Base-by-base conservation (phyloP, 1,140 invertebrate genomes). In the Calycopis cecrops region DNA sequence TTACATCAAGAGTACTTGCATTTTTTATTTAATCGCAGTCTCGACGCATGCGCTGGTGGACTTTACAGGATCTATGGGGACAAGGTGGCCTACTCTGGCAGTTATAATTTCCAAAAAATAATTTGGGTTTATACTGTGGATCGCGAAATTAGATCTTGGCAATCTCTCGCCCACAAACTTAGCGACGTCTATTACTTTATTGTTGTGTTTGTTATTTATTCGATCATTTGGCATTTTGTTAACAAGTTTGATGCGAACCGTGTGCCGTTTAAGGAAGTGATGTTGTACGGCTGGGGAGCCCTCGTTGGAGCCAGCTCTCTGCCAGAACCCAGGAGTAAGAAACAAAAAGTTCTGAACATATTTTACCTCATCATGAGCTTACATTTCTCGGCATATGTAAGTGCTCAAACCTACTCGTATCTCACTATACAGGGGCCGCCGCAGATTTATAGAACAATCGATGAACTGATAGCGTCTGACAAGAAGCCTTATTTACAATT, bases 31-130 rank as follows among this genome's bases (percentile, higher is more conserved):
- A 78, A 83, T 37, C 76, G 69, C 4, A 73, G 62, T 11, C 52
- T 86, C n/a, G 83, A 86, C 17, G 59, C 66, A 0, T 73, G 65
- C 52, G 77, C 71, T 17, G 83, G 83, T 4, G 83, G 83, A 1
- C 60, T 80, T 1, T 86, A 82, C 28, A 73, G 73, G 52, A 63
- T 77, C 7, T 81, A 80, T 44, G 73, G 69, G 0, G 63, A 81
- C 33, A 9, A 62, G 0, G 75, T 81, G 3, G 62, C 62, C 8
- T 86, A 84, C 47, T 79, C 78, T 4, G 80, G 80, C 3, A 58
- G 76, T 16, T 86, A 86, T 47, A 60, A 67, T 0, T 57, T 60
- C 33, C 76, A 84, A 58, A 56, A 54, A 3, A 54, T 80, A 12
- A 44, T 77, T 49, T 86, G 83, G 83, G 60, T 73, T 1, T 86